Conservation (phyloP, 2,797 vertebrate species). For the Parauchenoglanis punctatus region DNA sequence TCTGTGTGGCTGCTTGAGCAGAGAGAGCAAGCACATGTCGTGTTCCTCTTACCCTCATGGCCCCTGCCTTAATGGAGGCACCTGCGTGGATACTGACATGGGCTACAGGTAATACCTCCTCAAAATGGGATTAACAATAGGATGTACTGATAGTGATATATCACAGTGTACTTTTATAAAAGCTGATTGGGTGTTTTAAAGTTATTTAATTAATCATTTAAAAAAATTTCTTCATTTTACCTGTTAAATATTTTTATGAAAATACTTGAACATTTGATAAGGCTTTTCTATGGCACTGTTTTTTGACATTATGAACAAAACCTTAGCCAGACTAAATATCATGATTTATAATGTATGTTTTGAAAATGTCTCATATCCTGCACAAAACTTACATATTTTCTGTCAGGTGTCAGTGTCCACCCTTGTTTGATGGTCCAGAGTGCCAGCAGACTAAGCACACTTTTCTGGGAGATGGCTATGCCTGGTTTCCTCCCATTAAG, state of each 20-base stretch:
- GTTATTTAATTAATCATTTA: not conserved
- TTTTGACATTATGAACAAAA: not conserved
- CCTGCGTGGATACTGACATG: constrained; percentile 80
- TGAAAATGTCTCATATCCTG: not conserved
- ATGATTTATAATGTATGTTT: not conserved
- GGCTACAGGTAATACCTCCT: constrained; percentile 79
- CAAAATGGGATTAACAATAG: not conserved
- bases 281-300: not conserved
- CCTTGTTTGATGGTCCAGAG: constrained; percentile 84
- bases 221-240: too few relatives aligned
- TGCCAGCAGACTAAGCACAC: constrained; percentile 88
- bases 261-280: not conserved
- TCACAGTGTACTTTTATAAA: not conserved
- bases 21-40: constrained; percentile 73
- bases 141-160: not conserved
- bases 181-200: not conserved
- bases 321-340: not conserved
- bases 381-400: not conserved
- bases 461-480: constrained; percentile 83
- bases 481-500: constrained; percentile 86
- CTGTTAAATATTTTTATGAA: not conserved
- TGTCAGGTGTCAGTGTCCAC: constrained; percentile 80
- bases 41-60: constrained; percentile 78
- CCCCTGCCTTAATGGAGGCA: constrained; percentile 86
- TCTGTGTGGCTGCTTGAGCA: constrained; percentile 79